These are phyloP conservation scores for Albula goreensis DNA, from an alignment of 2,113 vertebrate species.

Conservation along the genomic window DNA sequence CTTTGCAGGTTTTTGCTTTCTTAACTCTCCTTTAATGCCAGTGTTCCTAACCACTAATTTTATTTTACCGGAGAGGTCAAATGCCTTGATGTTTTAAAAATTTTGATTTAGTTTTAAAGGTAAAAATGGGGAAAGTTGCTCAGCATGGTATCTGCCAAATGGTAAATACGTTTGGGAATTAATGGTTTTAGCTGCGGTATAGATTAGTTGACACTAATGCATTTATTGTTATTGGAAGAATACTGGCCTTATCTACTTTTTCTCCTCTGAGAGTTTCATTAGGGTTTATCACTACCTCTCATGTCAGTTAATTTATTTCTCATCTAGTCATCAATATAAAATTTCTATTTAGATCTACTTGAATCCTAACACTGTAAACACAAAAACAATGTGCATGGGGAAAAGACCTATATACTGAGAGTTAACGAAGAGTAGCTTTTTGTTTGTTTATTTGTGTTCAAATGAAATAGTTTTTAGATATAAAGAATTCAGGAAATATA, in stretches of 20 bases:
- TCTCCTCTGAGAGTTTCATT: constrained; percentile 50
- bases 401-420: constrained; percentile 62
- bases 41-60: constrained; percentile 10
- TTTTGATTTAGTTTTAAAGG: background rate
- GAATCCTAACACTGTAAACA: constrained; percentile 82
- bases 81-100: constrained; percentile 2
- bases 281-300: constrained; percentile 79
- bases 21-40: background rate
- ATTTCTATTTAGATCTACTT: constrained; percentile 77
- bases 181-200: constrained; percentile 38
- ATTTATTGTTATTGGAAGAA: constrained; percentile 40
- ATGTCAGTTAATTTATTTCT: constrained; percentile 75
- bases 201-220: constrained; percentile 19
- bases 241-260: constrained; percentile 62
- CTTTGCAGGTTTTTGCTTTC: background rate
- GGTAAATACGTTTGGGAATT: constrained; percentile 14
- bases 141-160: constrained; percentile 21
- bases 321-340: constrained; percentile 70
- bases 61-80: constrained; percentile 5
- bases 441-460: constrained; percentile 64
- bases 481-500: constrained; percentile 79
- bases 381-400: constrained; percentile 72
- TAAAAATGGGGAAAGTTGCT: constrained; percentile 15
- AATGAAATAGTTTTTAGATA: constrained; percentile 72
- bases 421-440: constrained; percentile 60